Evolutionary conservation across 2,797 vertebrate species (phyloP), one percentile per base, ranked within the genome.

Genomic region (Chanos chanos): DNA sequence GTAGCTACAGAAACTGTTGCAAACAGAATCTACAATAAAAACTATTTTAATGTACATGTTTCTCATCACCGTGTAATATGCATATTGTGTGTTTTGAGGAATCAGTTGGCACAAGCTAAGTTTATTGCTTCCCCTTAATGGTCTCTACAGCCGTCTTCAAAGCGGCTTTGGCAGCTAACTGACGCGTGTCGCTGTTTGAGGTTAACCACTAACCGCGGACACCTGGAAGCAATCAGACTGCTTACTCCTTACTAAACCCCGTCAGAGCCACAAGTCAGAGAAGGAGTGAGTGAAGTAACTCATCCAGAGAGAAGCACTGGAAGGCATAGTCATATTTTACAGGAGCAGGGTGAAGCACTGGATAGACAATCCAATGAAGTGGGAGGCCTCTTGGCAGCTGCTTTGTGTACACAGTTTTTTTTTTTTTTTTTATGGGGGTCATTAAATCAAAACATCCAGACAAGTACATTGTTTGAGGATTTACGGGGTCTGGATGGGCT

Each of bases 211-310:
- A 76, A 58, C 53, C 37, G 66, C 68, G 73, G 75, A 70, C 73
- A 74, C 68, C 66, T 79, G 61, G 57, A 67, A 77, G 71, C 60
- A 71, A 70, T 68, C 51, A 45, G 47, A 64, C 41, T 40, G 71
- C 44, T 50, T 28, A 7, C 16, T 40, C 61, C 69, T 13, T 48
- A 61, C 58, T 2, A n/a, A 31, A 39, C 58, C 43, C 15, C 40
- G 67, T 66, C 58, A 66, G 72, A 53, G 52, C 56, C 69, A 25
- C 19, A n/a, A 52, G 56, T 19, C 33, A 57, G 12, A 24, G 13
- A 15, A 33, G 22, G 8, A 27, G 1, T 33, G n/a, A n/a, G n/a
- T 31, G 27, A 33, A 48, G 21, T 27, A 16, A 15, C 36, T 40
- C 33, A 54, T 27, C 24, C 56, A 59, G 56, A 44, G 56, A 61